Evolutionary conservation across 2,797 vertebrate species (phyloP).

Genomic region (Margarornis squamiger): DNA sequence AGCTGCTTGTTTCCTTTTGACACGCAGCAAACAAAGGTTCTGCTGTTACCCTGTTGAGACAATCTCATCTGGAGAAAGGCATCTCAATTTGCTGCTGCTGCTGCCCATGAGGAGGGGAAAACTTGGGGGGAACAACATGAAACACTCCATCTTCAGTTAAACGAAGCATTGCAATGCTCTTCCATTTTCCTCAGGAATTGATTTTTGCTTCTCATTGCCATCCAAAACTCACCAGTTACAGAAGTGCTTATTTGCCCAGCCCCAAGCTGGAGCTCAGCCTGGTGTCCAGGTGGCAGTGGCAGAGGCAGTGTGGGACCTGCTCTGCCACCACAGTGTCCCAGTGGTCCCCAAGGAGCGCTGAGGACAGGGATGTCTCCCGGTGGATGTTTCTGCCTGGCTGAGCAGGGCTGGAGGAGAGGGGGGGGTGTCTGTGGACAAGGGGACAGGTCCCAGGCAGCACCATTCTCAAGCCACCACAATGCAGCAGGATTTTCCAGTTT

Average conservation of each 20-base stretch:
- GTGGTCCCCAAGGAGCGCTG: fast-evolving
- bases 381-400: background rate
- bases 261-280: background rate
- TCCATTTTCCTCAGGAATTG: background rate
- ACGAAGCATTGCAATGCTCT: background rate
- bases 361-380: background rate
- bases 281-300: fast-evolving
- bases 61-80: fast-evolving
- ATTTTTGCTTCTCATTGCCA: background rate
- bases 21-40: background rate
- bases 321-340: background rate
- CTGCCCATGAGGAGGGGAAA: fast-evolving
- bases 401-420: background rate
- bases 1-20: background rate
- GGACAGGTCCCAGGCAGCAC: background rate
- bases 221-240: fast-evolving
- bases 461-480: fast-evolving
- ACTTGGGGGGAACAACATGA: background rate
- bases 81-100: background rate
- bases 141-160: background rate
- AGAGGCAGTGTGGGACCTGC: background rate
- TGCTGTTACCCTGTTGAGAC: fast-evolving
- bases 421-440: fast-evolving
- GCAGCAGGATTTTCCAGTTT: background rate
- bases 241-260: background rate